phyloP scores from a whole-genome alignment of 2,888 invertebrate species.

The Mechanitis mazaeus region DNA sequence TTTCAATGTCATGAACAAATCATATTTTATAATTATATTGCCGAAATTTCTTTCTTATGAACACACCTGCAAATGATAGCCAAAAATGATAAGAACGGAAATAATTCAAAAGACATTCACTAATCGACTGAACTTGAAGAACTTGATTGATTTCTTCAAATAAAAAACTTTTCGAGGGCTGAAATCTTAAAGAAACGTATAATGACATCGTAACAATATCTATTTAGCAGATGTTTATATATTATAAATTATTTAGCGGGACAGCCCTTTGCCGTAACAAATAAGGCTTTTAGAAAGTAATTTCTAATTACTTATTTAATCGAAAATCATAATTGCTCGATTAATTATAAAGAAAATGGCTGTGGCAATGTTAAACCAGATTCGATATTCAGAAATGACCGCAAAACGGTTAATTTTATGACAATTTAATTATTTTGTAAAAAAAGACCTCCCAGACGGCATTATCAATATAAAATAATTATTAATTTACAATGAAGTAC shows the following conservation, averaged over 20 bases:
- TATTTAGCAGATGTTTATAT: conserved; percentile 26
- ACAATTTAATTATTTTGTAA: background rate
- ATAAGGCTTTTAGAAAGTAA: conserved; percentile 17
- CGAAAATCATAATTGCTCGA: background rate
- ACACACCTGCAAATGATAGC: conserved; percentile 37
- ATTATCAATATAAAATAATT: background rate
- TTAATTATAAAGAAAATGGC: background rate
- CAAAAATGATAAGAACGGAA: background rate
- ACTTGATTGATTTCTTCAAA: no score
- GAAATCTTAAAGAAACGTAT: no score
- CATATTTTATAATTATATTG: conserved; percentile 42
- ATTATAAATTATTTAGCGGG: conserved; percentile 23
- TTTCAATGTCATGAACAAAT: conserved; percentile 38
- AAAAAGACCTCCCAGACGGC: background rate
- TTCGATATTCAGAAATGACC: background rate
- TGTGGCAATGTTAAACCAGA: background rate
- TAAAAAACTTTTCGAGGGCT: no score
- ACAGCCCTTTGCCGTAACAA: conserved; percentile 17
- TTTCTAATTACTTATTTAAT: conserved; percentile 19
- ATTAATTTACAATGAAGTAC: background rate
- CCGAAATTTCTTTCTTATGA: conserved; percentile 41
- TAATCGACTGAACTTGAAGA: no score
- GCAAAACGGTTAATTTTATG: conserved; percentile 3
- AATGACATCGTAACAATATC: background rate
- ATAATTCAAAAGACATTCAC: background rate